Conservation (phyloP, 1,140 invertebrate species). For the Ceratina australensis region DNA sequence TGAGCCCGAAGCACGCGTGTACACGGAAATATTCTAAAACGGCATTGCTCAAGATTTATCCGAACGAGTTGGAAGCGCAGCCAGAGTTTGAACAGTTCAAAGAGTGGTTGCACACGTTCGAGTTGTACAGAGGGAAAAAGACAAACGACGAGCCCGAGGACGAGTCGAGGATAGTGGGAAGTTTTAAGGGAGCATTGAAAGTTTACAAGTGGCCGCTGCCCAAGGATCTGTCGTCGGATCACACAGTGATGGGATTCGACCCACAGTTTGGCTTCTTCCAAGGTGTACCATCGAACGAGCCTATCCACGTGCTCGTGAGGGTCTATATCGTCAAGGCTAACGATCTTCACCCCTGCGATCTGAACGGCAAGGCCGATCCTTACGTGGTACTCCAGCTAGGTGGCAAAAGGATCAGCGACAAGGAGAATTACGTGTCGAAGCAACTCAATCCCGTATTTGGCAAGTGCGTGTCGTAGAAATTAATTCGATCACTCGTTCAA, state of each 20-base stretch:
- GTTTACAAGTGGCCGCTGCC: conserved; percentile 93
- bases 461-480: conserved; percentile 83
- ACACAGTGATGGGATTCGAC: conserved; percentile 88
- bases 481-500: not conserved
- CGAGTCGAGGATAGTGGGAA: conserved; percentile 91
- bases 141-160: conserved; percentile 91
- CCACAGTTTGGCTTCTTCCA: conserved; percentile 90
- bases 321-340: conserved; percentile 94
- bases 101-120: conserved; percentile 93
- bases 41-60: conserved; percentile 88
- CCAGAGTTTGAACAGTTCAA: conserved; percentile 89
- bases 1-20: conserved; percentile 84
- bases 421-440: conserved; percentile 95
- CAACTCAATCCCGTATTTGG: conserved; percentile 95
- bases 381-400: conserved; percentile 92
- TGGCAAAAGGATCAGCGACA: conserved; percentile 90
- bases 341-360: conserved; percentile 93
- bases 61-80: conserved; percentile 89
- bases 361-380: conserved; percentile 95
- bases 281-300: conserved; percentile 92
- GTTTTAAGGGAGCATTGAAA: conserved; percentile 94
- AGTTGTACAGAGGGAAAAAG: conserved; percentile 92
- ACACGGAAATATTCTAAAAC: conserved; percentile 79
- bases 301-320: conserved; percentile 91
- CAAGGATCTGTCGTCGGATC: conserved; percentile 87